Conservation (phyloP, 2,113 vertebrate species). For the Ursus arctos region DNA sequence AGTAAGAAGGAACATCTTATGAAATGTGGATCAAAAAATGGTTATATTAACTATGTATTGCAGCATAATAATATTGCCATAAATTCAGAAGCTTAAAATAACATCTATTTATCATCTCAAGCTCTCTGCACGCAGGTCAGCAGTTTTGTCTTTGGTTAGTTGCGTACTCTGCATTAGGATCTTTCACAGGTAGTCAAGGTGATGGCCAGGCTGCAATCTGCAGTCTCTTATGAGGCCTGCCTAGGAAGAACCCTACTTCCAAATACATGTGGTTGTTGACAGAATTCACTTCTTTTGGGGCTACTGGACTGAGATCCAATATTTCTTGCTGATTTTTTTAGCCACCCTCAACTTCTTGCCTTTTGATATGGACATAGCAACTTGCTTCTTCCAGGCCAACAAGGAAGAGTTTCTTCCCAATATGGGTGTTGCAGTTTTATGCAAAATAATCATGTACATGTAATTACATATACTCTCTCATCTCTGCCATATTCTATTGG, state of each 20-base stretch:
- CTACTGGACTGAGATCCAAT: neutral
- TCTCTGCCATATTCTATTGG: neutral
- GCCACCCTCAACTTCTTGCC: accelerated
- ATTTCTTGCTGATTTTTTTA: neutral
- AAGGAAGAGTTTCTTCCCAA: neutral
- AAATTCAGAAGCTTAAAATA: neutral
- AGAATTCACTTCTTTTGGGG: neutral
- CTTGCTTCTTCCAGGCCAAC: neutral
- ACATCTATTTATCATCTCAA: neutral
- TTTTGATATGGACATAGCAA: neutral
- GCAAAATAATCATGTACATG: neutral
- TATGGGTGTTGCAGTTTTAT: neutral
- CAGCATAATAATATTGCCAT: neutral
- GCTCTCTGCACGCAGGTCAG: neutral
- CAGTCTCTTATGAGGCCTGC: neutral
- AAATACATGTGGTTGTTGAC: neutral
- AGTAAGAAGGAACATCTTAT: neutral
- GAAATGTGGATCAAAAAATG: neutral
- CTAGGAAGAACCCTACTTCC: neutral
- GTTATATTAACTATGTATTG: neutral
- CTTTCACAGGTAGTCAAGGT: neutral
- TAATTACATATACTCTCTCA: too few relatives aligned
- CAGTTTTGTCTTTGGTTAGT: neutral
- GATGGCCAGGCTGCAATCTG: neutral
- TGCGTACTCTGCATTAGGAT: neutral